phyloP scores from a whole-genome alignment of 2,113 vertebrate genomes.

The Centropristis striata region DNA sequence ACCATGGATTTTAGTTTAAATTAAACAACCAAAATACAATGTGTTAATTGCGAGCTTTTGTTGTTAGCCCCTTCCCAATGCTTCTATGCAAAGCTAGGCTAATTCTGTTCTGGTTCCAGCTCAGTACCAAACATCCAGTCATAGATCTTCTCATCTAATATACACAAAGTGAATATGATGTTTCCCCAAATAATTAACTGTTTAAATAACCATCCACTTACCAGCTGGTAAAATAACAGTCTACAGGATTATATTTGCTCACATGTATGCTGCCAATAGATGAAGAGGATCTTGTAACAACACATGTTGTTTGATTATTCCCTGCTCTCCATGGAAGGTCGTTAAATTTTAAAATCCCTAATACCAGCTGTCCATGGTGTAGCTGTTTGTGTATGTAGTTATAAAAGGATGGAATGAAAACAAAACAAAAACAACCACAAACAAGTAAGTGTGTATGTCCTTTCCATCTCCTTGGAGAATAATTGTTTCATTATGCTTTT shows the following conservation, averaged over 20 bases:
- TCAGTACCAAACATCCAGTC: no score
- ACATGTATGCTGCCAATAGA: neutral
- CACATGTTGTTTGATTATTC: constrained; percentile 1
- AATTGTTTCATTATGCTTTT: constrained; percentile 1
- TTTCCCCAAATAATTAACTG: neutral
- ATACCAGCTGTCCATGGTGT: neutral
- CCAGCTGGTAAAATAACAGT: constrained; percentile 1
- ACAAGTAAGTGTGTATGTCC: neutral
- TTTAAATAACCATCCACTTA: neutral
- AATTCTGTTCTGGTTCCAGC: neutral
- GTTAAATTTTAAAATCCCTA: neutral
- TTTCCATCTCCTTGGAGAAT: constrained; percentile 6
- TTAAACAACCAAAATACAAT: no score
- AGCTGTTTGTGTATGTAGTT: neutral
- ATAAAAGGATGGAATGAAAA: constrained; percentile 21
- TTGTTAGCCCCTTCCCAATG: no score
- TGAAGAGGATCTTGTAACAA: neutral
- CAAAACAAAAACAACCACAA: constrained; percentile 1
- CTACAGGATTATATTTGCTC: neutral
- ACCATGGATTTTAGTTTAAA: no score
- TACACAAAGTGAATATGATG: neutral
- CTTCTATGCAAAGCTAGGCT: neutral
- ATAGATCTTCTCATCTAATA: neutral
- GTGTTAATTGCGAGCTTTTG: no score
- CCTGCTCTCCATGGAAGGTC: neutral